phyloP scores from a whole-genome alignment of 2,797 vertebrate species.

The Melanotaenia boesemani region DNA sequence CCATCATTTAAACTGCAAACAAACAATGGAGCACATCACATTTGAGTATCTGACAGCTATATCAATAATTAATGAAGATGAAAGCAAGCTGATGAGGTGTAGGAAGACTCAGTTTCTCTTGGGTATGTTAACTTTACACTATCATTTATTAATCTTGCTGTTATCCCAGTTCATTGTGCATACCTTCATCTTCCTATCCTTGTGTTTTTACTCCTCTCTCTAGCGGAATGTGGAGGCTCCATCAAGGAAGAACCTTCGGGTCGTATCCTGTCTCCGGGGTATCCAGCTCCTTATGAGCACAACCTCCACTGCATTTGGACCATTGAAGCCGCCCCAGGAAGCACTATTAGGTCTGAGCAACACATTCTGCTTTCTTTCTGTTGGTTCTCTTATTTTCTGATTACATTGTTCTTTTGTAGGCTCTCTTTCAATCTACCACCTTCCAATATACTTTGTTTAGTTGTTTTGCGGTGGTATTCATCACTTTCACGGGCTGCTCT shows the following conservation, averaged over 20 bases:
- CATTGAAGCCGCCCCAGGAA: constrained; percentile 93
- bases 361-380: constrained; percentile 24
- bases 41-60: constrained; percentile 30
- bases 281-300: constrained; percentile 96
- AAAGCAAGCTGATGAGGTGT: constrained; percentile 37
- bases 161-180: neutral
- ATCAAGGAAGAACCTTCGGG: constrained; percentile 89
- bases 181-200: neutral
- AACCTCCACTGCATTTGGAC: constrained; percentile 97
- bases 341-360: constrained; percentile 93
- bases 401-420: constrained; percentile 57
- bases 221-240: constrained; percentile 94
- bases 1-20: constrained; percentile 53
- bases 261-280: constrained; percentile 94
- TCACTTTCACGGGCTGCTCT: constrained; percentile 66
- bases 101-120: constrained; percentile 11
- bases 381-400: constrained; percentile 48
- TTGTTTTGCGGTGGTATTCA: constrained; percentile 62
- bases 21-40: constrained; percentile 49
- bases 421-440: constrained; percentile 65
- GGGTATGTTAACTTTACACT: constrained; percentile 33
- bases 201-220: constrained; percentile 16
- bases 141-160: constrained; percentile 30
- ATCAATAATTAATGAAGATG: constrained; percentile 61
- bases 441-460: constrained; percentile 66